Percentiles rank a stretch among this genome's conserved stretches.
Conservation (phyloP, 1,140 invertebrate genomes). For the Diorhabda carinulata region DNA sequence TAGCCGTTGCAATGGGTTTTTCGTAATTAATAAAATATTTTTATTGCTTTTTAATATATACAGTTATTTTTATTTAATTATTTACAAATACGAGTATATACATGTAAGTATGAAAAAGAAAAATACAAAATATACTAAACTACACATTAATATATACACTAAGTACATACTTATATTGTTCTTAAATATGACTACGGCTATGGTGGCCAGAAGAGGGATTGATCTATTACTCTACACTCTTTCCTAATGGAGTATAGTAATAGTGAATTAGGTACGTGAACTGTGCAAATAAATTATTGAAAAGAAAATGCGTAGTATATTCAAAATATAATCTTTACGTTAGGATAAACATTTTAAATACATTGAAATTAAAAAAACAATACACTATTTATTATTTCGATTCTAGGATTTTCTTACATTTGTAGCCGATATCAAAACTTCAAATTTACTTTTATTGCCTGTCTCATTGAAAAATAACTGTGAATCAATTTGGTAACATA, state of each 20-base stretch:
- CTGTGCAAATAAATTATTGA: background rate
- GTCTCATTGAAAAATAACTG: too few species aligned
- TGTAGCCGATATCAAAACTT: too few species aligned
- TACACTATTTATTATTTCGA: too few species aligned
- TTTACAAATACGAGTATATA: too few species aligned
- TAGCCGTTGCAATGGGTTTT: background rate
- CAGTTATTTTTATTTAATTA: too few species aligned
- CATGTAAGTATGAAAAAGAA: too few species aligned
- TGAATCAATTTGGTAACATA: too few species aligned
- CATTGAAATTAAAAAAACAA: too few species aligned
- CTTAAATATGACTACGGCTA: background rate
- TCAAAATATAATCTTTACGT: background rate
- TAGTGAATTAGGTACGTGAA: background rate
- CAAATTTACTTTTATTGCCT: too few species aligned
- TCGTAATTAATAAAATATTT: constrained; percentile 1
- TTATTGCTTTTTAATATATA: background rate
- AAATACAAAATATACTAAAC: background rate
- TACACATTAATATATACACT: background rate
- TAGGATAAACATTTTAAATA: background rate
- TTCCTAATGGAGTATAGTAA: background rate
- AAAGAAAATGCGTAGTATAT: background rate
- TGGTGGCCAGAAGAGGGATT: too few species aligned
- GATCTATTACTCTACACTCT: too few species aligned
- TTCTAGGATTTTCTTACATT: too few species aligned
- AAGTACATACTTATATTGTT: background rate